phyloP scores from a whole-genome alignment of 2,113 vertebrate genomes.

The Cichladusa arquata region DNA sequence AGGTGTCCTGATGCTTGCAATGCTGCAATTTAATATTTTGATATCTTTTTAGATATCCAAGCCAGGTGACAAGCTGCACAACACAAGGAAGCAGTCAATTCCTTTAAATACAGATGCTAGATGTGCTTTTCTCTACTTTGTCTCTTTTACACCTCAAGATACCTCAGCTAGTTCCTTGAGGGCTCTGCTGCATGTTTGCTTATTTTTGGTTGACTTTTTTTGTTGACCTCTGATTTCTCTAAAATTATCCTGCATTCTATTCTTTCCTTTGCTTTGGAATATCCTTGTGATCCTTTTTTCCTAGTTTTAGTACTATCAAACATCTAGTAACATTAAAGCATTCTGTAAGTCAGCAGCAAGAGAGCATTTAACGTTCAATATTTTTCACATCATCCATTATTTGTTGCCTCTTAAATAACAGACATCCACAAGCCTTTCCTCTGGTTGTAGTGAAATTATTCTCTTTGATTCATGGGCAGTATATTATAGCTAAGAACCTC shows the following conservation, averaged over 20 bases:
- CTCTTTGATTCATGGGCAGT: not conserved
- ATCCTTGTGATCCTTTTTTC: not conserved
- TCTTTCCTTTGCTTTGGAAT: not conserved
- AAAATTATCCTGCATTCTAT: not conserved
- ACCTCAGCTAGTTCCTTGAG: not conserved
- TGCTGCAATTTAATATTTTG: not conserved
- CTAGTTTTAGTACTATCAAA: not conserved
- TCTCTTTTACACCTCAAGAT: not conserved
- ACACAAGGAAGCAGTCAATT: not conserved
- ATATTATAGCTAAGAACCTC: not conserved
- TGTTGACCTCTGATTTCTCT: not conserved
- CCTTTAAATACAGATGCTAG: not conserved
- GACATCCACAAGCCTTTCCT: not conserved
- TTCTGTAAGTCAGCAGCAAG: not conserved
- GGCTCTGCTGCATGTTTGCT: not conserved
- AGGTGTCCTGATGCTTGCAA: not conserved
- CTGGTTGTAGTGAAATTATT: not conserved
- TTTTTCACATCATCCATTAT: slow-evolving; percentile 19
- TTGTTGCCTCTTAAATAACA: not conserved
- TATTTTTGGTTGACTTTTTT: not conserved
- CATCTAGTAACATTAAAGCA: not conserved
- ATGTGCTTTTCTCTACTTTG: not conserved
- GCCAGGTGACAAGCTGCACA: not conserved
- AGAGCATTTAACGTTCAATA: not conserved
- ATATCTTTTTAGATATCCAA: not conserved